Evolutionary conservation across 2,888 invertebrate species (phyloP), one percentile per base, ranked within the genome.

Genomic region (Chorisops tibialis): DNA sequence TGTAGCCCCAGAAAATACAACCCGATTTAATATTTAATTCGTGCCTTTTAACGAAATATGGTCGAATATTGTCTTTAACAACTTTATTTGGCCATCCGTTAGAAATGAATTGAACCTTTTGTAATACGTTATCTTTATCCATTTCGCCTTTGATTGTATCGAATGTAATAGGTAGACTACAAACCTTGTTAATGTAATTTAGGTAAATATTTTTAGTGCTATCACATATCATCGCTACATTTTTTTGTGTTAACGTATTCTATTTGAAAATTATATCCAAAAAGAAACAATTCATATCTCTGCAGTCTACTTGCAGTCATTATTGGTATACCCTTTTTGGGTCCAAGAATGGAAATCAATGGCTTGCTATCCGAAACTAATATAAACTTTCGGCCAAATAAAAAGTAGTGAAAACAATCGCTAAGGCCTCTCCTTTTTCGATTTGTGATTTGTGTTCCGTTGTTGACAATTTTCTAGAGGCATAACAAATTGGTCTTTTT

Each of bases 281-380:
- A n/a, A n/a, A n/a, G n/a, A n/a, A n/a, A n/a, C n/a, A 39, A n/a
- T 2, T 37, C 54, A 5, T 39, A 54, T 19, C 54, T 37, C 18
- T 39, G 39, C 4, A 54, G 39, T 38, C 39, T n/a, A 18, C 39
- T 54, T 14, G 54, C 54, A 9, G 54, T 38, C n/a, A 38, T 37
- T 18, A 54, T 39, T 7, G 54, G 54, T 19, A 39, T 38, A 38
- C 39, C 54, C 12, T 37, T 38, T 38, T 54, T 54, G 11, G 16
- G 21, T 21, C 54, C 54, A 37, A 54, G 39, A 6, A 54, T 54
- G 2, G 38, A 16, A 2, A 54, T 16, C 14, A 54, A 21, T 3
- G 54, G 38, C 14, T 54, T 54, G 21, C 39, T 22, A n/a, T n/a
- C n/a, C n/a, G n/a, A n/a, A n/a, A n/a, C n/a, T n/a, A n/a, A n/a